Conservation (phyloP, 2,113 vertebrate genomes). For the Entomyzon cyanotis region DNA sequence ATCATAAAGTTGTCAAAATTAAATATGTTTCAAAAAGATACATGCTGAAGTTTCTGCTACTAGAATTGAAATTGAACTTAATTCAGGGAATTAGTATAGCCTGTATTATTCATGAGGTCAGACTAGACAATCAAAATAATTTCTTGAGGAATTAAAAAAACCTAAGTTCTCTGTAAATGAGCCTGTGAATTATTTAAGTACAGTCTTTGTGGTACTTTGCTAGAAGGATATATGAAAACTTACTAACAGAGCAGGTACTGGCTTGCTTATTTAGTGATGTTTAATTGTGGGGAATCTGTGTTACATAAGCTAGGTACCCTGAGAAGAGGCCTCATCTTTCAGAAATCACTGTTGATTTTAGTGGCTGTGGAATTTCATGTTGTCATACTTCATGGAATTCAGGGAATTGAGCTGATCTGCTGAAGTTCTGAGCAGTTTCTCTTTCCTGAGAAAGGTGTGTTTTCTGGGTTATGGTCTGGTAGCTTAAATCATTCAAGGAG, state of each 20-base stretch:
- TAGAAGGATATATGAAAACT: background rate
- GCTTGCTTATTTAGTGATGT: background rate
- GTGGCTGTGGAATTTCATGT: background rate
- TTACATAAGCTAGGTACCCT: no score
- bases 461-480: background rate
- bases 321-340: background rate
- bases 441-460: background rate
- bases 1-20: background rate
- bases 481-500: background rate
- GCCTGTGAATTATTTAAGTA: background rate
- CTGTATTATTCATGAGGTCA: conserved; percentile 41
- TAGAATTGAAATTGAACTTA: background rate
- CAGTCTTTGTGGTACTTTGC: background rate
- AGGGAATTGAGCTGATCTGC: background rate
- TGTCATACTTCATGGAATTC: background rate
- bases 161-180: background rate
- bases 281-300: background rate
- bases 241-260: background rate
- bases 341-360: background rate
- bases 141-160: background rate
- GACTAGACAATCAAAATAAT: background rate
- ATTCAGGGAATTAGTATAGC: background rate
- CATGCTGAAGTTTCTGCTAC: background rate
- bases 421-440: background rate
- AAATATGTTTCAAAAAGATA: background rate